Percentiles rank a stretch among this genome's conserved stretches.
phyloP scores from a whole-genome alignment of 2,888 invertebrate genomes.

The Oeneis ivallda region DNA sequence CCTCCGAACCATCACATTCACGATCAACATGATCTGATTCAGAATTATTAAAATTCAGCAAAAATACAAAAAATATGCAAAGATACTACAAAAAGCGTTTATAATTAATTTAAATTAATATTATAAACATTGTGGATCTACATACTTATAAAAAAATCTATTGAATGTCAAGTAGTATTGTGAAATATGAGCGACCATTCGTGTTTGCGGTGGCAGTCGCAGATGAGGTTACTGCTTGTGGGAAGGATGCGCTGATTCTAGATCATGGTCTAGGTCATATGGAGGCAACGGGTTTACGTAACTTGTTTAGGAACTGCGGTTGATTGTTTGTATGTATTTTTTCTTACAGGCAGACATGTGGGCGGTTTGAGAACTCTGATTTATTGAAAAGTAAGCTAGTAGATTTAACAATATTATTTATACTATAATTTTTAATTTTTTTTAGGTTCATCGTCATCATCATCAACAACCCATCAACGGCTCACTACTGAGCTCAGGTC shows the following conservation, averaged over 20 bases:
- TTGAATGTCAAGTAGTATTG: constrained; percentile 45
- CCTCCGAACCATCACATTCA: no score
- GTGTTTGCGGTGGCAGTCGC: constrained; percentile 44
- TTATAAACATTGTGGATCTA: background rate
- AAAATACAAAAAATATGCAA: no score
- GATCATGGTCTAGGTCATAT: constrained; percentile 46
- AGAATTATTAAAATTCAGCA: no score
- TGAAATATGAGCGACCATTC: constrained; percentile 47
- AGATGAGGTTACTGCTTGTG: constrained; percentile 38
- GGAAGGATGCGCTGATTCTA: constrained; percentile 42
- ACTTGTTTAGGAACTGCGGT: constrained; percentile 21
- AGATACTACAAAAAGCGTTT: no score
- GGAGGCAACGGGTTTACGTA: constrained; percentile 25
- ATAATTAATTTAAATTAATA: no score
- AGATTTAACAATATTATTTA: no score
- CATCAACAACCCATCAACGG: no score
- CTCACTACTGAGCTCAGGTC: no score
- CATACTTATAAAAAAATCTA: constrained; percentile 29
- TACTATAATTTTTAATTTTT: no score
- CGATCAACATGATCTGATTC: no score
- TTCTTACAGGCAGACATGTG: constrained; percentile 2
- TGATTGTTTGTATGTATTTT: constrained; percentile 14
- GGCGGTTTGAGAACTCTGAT: background rate
- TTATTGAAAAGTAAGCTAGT: background rate
- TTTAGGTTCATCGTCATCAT: no score